Percentiles rank a stretch among this genome's conserved stretches.
Evolutionary conservation across 2,113 vertebrate genomes (phyloP).

Genomic region (Saiga tatarica): DNA sequence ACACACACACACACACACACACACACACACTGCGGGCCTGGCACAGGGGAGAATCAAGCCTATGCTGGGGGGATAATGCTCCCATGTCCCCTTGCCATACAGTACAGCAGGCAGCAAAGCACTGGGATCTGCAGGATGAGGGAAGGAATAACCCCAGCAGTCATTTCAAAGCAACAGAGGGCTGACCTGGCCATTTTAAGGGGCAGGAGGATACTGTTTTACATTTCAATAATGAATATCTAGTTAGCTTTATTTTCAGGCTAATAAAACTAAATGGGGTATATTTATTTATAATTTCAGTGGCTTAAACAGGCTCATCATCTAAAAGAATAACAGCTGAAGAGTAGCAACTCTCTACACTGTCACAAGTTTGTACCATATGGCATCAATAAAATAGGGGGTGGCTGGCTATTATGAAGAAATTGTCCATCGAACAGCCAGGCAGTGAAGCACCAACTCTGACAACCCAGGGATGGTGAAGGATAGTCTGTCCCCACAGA

Average conservation of each 20-base stretch:
- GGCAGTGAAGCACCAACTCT: fast-evolving
- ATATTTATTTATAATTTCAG: neutral
- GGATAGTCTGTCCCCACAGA: neutral
- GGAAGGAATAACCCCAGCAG: neutral
- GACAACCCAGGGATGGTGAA: neutral
- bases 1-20: fast-evolving
- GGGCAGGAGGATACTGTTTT: fast-evolving
- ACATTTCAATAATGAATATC: too few species aligned
- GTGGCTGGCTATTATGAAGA: neutral
- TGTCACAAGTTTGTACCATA: too few species aligned
- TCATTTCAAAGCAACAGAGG: fast-evolving
- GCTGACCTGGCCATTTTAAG: fast-evolving
- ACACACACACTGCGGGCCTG: neutral
- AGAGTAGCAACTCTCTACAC: neutral
- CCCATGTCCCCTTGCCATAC: fast-evolving
- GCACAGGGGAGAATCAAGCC: neutral
- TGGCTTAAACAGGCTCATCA: too few species aligned
- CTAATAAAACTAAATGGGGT: neutral
- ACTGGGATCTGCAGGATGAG: neutral
- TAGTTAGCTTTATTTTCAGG: neutral
- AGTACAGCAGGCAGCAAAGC: too few species aligned
- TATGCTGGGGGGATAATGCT: neutral
- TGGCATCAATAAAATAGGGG: neutral
- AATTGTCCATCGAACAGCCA: neutral
- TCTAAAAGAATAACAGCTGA: neutral